Percentiles rank a stretch among this genome's conserved stretches.
These are phyloP conservation scores for Antigone vipio DNA, from an alignment of 2,113 vertebrate genomes.

Conservation along the genomic window DNA sequence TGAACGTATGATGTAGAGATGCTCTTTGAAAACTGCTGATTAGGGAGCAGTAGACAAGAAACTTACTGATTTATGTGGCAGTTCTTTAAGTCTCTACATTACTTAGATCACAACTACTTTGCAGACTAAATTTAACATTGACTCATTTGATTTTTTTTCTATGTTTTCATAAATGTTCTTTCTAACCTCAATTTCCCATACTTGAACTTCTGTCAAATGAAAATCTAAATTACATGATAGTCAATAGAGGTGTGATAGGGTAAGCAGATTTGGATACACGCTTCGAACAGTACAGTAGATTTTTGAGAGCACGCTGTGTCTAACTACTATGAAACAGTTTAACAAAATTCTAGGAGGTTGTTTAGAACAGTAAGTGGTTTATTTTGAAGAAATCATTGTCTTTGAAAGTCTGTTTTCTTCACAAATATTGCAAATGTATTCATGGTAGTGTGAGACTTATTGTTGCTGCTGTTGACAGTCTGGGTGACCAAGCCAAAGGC, in stretches of 20 bases:
- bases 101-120: not conserved
- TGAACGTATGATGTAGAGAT: not conserved
- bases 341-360: not conserved
- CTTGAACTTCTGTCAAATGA: not conserved
- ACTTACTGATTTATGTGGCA: not conserved
- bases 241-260: not conserved
- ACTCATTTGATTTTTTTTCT: not conserved
- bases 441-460: not conserved
- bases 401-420: not conserved
- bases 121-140: not conserved
- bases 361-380: not conserved
- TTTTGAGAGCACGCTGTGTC: rapidly evolving
- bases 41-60: not conserved
- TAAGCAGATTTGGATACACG: not conserved
- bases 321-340: not conserved
- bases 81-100: not conserved
- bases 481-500: not conserved
- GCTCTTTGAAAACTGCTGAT: not conserved
- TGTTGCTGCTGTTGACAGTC: not conserved
- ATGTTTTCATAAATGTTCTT: not conserved
- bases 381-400: not conserved
- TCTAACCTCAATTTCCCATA: not conserved
- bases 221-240: not conserved
- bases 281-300: not conserved
- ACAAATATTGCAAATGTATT: not conserved